These are phyloP conservation scores for Prolemur simus DNA, from an alignment of 2,113 vertebrate genomes.

Conservation along the genomic window DNA sequence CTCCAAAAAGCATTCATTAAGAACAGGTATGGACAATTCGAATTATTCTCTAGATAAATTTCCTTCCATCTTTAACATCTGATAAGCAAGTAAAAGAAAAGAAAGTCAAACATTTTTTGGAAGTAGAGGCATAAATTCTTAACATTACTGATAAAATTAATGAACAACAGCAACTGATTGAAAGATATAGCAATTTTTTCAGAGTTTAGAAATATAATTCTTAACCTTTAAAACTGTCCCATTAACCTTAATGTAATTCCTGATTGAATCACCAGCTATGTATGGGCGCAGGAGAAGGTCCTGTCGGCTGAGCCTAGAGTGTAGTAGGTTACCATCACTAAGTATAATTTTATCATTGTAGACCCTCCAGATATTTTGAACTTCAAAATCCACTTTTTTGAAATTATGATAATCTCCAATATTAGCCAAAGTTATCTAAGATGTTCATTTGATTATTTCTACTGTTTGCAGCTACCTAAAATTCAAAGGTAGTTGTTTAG, in stretches of 20 bases:
- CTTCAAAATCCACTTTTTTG: background rate
- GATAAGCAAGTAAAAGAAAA: background rate
- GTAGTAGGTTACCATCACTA: accelerated
- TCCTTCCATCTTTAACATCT: background rate
- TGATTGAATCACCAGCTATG: background rate
- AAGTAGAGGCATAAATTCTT: background rate
- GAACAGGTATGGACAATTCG: background rate
- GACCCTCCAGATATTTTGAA: background rate
- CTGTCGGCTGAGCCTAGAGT: background rate
- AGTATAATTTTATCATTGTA: background rate
- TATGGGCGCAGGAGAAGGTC: accelerated
- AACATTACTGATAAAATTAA: background rate
- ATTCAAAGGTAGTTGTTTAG: background rate
- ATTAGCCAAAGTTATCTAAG: background rate
- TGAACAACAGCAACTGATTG: background rate
- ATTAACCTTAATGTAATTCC: background rate
- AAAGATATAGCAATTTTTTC: background rate
- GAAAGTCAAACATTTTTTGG: background rate
- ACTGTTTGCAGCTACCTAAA: background rate
- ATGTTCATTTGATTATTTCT: background rate
- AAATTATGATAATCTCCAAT: background rate
- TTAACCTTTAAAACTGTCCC: background rate
- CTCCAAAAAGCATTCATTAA: background rate
- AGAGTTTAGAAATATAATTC: background rate
- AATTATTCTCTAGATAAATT: background rate